phyloP scores from a whole-genome alignment of 2,888 invertebrate species.

The Erannis defoliaria region DNA sequence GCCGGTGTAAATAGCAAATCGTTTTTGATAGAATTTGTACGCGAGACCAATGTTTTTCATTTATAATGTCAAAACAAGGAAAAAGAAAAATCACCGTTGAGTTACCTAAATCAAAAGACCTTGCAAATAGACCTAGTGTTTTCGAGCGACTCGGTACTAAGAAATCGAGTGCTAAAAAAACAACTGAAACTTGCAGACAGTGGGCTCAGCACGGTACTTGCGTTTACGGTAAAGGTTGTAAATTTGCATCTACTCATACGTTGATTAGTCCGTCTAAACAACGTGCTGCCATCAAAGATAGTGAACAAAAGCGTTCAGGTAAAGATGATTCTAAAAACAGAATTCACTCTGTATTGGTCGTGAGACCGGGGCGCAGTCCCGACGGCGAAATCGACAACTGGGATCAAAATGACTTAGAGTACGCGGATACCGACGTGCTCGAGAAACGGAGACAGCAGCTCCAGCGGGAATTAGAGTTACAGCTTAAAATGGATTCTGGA shows the following conservation, averaged over 20 bases:
- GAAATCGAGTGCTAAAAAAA: slow-evolving; percentile 86
- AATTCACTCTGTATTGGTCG: slow-evolving; percentile 88
- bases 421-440: slow-evolving; percentile 92
- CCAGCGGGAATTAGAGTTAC: slow-evolving; percentile 92
- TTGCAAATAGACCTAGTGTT: slow-evolving; percentile 91
- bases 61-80: slow-evolving; percentile 88
- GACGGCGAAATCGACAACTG: slow-evolving; percentile 91
- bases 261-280: slow-evolving; percentile 92
- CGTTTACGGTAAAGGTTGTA: slow-evolving; percentile 92
- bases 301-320: slow-evolving; percentile 79
- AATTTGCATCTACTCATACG: slow-evolving; percentile 91
- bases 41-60: slow-evolving; percentile 80
- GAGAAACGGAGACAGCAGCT: slow-evolving; percentile 91
- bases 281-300: slow-evolving; percentile 89
- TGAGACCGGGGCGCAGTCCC: slow-evolving; percentile 85
- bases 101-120: slow-evolving; percentile 89
- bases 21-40: slow-evolving; percentile 59
- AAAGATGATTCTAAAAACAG: slow-evolving; percentile 89
- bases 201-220: slow-evolving; percentile 93
- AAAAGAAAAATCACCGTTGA: slow-evolving; percentile 93
- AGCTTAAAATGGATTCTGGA: slow-evolving; percentile 90
- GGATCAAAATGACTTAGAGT: slow-evolving; percentile 93
- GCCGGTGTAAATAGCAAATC: slow-evolving; percentile 60
- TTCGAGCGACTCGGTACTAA: slow-evolving; percentile 94
- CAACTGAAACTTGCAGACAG: slow-evolving; percentile 91